phyloP scores from a whole-genome alignment of 30 jellyfish, hydroid and myxozoan species.

The Clytia hemisphaerica region DNA sequence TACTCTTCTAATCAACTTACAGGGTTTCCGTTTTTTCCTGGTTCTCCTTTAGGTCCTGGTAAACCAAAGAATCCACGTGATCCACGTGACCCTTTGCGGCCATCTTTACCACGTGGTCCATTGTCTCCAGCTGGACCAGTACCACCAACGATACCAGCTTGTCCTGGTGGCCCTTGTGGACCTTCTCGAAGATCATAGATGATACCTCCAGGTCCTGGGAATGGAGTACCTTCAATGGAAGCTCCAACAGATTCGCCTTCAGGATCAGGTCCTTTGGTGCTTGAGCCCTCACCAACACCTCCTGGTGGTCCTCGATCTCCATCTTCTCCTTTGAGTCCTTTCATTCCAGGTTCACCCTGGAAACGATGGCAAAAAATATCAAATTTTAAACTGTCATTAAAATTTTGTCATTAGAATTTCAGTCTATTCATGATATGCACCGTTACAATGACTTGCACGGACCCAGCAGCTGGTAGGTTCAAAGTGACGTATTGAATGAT shows the following conservation, averaged over 20 bases:
- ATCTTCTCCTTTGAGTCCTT: constrained; percentile 66
- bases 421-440: no score
- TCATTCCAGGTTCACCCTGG: constrained; percentile 74
- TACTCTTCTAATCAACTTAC: no score
- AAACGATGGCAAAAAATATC: not conserved
- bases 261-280: constrained; percentile 97
- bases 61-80: constrained; percentile 65
- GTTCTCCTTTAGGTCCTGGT: constrained; percentile 76
- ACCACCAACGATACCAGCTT: constrained; percentile 89
- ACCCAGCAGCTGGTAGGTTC: no score
- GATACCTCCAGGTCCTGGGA: constrained; percentile 50
- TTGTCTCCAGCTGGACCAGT: constrained; percentile 77
- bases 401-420: no score
- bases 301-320: constrained; percentile 92
- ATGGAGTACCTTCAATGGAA: constrained; percentile 49
- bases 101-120: constrained; percentile 79
- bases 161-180: constrained; percentile 91
- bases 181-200: constrained; percentile 19
- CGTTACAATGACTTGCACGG: no score
- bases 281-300: constrained; percentile 54
- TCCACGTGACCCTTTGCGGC: constrained; percentile 74
- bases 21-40: constrained; percentile 60
- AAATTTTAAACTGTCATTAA: no score
- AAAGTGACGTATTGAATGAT: no score
- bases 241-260: constrained; percentile 83